phyloP scores from a whole-genome alignment of 2,888 invertebrate genomes.

The Drosophila nigricruria region DNA sequence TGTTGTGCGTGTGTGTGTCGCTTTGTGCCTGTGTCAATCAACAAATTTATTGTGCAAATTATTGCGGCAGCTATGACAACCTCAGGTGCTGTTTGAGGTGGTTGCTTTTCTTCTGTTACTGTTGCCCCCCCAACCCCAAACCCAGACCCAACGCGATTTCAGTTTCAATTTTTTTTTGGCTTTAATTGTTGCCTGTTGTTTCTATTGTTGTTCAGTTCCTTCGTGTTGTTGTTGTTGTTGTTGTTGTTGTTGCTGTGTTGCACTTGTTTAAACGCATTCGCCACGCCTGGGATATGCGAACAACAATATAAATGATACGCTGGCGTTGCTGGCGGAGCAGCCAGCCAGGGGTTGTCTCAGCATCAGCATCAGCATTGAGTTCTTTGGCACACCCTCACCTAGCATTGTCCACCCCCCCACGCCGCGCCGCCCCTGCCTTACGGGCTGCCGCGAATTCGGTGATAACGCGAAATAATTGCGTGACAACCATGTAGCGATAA shows the following conservation, averaged over 20 bases:
- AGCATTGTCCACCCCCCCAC: background rate
- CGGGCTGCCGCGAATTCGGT: slow-evolving; percentile 52
- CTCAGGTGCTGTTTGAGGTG: slow-evolving; percentile 64
- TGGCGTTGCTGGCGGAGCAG: slow-evolving; percentile 35
- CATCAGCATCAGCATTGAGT: slow-evolving; percentile 22
- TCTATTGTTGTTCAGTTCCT: slow-evolving; percentile 4
- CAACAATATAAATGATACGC: slow-evolving; percentile 67
- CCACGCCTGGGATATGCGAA: slow-evolving; percentile 63
- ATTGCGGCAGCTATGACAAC: slow-evolving; percentile 70
- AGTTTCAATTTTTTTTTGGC: background rate
- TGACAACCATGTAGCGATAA: slow-evolving; percentile 85
- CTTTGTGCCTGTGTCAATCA: slow-evolving; percentile 54
- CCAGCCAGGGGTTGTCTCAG: slow-evolving; percentile 50
- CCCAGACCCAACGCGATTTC: background rate
- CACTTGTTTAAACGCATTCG: slow-evolving; percentile 74
- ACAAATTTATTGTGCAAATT: slow-evolving; percentile 68
- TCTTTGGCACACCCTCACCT: slow-evolving; percentile 10
- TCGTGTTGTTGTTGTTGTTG: slow-evolving; percentile 1
- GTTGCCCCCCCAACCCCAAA: slow-evolving; percentile 10
- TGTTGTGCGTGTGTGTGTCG: slow-evolving; percentile 21
- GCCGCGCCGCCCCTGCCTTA: background rate
- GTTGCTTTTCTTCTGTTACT: slow-evolving; percentile 38
- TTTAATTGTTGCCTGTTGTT: slow-evolving; percentile 2
- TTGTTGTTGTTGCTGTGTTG: slow-evolving; percentile 26
- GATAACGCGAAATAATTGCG: slow-evolving; percentile 84